Base-by-base conservation (phyloP, 1,140 invertebrate genomes). In the Leptonema lineaticorne region DNA sequence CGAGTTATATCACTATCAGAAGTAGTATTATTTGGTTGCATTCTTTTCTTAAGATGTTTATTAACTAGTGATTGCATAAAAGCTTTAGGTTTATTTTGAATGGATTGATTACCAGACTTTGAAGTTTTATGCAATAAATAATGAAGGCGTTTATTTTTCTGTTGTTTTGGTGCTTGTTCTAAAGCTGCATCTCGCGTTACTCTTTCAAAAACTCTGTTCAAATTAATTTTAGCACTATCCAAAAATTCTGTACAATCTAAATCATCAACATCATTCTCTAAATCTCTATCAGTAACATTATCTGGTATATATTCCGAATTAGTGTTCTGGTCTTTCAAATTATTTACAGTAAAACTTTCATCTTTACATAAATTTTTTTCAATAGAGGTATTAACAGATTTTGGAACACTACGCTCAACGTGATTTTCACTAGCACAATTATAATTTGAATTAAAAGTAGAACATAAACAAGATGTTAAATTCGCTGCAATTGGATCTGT, bases 111-210 rank as follows among this genome's bases (percentile, higher is more conserved):
- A 59, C 80, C 81, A 53, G 80, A 80, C 74, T 82, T 83, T 14
- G 81, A 82, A 8, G 81, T 82, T 71, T 82, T 82, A 69, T 82
- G 81, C n/a, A 82, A 75, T 64, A 83, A 73, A 75, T 82, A 83
- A 69, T 83, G 81, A 63, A 83, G 79, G 27, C 80, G 71, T 72
- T 82, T 82, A 72, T 80, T 82, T 73, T 83, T 83, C 60, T 78
- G 73, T 41, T 78, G 78, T 71, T 82, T 80, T 76, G 78, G 80
- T 11, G 58, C 45, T 28, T 45, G 62, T 4, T 59, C 28, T 16
- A 22, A 33, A 1, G 24, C 26, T 16, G 50, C 7, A 22, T 11
- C 20, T 3, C 3, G 4, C 1, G 29, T 20, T 18, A 24, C 9
- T 2, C 29, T 41, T 2, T 24, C n/a, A 45, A 6, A 41, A 14